These are phyloP conservation scores for Uria lomvia DNA, from an alignment of 2,113 vertebrate species.

Conservation along the genomic window DNA sequence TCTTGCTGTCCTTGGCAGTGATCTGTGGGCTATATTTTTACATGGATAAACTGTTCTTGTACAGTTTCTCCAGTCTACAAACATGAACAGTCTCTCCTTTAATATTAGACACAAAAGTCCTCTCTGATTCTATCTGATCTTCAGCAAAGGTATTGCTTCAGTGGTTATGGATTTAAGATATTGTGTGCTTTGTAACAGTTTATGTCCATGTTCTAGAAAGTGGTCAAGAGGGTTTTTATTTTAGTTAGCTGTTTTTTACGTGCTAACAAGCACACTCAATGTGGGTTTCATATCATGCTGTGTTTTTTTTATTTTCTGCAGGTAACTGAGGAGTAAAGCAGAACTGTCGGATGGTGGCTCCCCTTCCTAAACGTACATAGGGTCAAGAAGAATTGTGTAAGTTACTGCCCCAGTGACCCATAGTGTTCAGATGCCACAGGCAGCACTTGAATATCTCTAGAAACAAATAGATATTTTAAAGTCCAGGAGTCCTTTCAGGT, in stretches of 20 bases:
- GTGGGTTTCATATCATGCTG: neutral
- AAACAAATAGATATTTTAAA: neutral
- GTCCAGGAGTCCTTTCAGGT: neutral
- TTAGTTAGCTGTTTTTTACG: neutral
- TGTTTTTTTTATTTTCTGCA: accelerated
- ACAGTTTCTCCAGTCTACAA: neutral
- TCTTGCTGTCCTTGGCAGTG: neutral
- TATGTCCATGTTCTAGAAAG: neutral
- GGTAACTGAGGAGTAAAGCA: neutral
- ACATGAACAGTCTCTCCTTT: neutral
- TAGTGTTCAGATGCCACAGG: neutral
- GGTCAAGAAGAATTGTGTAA: neutral
- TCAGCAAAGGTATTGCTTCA: neutral
- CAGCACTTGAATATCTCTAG: neutral
- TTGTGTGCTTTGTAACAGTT: neutral
- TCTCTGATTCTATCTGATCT: neutral
- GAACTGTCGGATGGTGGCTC: neutral
- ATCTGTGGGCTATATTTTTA: neutral
- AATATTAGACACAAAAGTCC: neutral
- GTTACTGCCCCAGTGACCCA: neutral
- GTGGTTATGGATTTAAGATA: neutral
- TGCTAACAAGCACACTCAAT: neutral
- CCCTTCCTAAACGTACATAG: accelerated
- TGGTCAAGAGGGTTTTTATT: neutral
- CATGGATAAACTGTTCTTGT: neutral